phyloP scores from a whole-genome alignment of 2,113 vertebrate genomes.

The Todiramphus chloris region DNA sequence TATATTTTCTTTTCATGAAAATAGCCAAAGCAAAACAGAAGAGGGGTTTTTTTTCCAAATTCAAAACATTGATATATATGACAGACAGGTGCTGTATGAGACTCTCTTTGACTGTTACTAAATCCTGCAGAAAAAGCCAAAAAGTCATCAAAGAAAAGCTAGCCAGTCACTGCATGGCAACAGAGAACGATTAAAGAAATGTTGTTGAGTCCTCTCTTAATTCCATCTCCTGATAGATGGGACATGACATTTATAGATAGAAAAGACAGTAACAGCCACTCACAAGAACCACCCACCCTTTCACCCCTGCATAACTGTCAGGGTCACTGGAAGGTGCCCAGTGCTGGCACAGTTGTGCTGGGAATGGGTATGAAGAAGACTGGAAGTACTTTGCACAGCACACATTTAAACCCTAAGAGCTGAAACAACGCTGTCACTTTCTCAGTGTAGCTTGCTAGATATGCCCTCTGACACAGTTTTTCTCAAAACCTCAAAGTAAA shows the following conservation, averaged over 20 bases:
- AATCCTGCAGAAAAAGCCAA: not conserved
- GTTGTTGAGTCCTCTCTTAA: not conserved
- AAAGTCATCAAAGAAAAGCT: not conserved
- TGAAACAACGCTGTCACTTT: not conserved
- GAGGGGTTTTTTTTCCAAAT: not conserved
- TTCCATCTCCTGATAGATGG: not conserved
- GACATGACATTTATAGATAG: not conserved
- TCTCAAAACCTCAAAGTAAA: constrained; percentile 33
- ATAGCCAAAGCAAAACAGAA: not conserved
- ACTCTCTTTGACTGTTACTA: not conserved
- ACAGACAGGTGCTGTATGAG: not conserved
- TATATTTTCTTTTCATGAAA: not conserved
- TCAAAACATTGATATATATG: not conserved
- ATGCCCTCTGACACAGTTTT: constrained; percentile 45
- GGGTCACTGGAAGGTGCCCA: not conserved
- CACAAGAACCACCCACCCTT: not conserved
- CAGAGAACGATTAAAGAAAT: not conserved
- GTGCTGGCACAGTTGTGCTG: not conserved
- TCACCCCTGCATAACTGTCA: rapidly evolving
- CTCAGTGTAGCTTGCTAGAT: not conserved
- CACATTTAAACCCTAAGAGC: not conserved
- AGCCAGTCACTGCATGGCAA: not conserved
- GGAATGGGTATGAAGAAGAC: rapidly evolving
- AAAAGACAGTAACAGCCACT: rapidly evolving
- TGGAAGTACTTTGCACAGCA: not conserved